Conservation (phyloP, 1,140 invertebrate genomes). For the Littorina saxatilis region DNA sequence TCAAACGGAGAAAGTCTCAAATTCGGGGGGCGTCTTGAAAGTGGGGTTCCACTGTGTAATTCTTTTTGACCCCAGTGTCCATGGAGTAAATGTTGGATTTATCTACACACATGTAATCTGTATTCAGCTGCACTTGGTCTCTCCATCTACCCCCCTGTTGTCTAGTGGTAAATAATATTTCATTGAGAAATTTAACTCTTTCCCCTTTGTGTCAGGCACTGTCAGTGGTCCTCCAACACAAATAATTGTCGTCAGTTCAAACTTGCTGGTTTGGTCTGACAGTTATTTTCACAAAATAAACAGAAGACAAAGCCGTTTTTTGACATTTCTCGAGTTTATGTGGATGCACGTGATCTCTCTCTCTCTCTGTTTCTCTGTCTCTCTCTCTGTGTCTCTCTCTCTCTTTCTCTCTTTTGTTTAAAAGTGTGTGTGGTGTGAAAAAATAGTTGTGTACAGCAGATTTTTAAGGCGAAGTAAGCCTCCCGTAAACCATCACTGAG, state of each 20-base stretch:
- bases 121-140: conserved; percentile 5
- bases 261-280: neutral
- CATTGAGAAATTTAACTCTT: neutral
- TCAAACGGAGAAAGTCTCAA: too few species aligned
- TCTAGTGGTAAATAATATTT: neutral
- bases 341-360: neutral
- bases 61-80: neutral
- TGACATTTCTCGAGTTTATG: neutral
- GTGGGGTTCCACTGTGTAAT: too few species aligned
- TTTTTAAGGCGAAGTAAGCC: too few species aligned
- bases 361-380: neutral
- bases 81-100: neutral
- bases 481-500: too few species aligned
- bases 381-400: neutral
- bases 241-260: conserved; percentile 20
- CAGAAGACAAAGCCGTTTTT: conserved; percentile 5
- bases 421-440: too few species aligned
- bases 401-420: conserved; percentile 9
- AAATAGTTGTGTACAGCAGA: too few species aligned
- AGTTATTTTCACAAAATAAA: conserved; percentile 27
- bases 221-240: conserved; percentile 7
- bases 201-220: conserved; percentile 1
- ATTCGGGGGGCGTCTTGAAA: too few species aligned
- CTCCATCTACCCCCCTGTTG: neutral
- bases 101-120: neutral